Conservation (phyloP, 2,113 vertebrate genomes). For the Mixornis gularis region DNA sequence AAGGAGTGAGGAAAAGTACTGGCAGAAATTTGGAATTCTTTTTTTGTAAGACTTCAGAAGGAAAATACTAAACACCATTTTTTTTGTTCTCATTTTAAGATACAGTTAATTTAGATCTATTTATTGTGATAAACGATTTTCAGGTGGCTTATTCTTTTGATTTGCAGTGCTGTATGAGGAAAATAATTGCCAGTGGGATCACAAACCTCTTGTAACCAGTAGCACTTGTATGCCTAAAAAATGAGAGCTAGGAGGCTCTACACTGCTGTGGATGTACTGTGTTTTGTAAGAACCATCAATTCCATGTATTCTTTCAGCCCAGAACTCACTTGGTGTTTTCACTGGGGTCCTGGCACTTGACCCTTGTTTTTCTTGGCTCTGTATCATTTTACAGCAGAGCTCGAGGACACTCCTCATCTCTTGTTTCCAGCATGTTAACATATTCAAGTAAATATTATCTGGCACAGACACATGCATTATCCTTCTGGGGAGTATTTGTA, state of each 20-base stretch:
- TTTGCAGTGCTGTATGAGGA: not conserved
- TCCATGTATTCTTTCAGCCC: not conserved
- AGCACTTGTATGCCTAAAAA: not conserved
- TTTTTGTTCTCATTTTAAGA: not conserved
- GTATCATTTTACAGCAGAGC: constrained; percentile 19
- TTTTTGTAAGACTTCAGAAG: not conserved
- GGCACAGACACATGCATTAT: not conserved
- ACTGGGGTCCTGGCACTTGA: constrained; percentile 45
- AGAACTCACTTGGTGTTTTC: constrained; percentile 1
- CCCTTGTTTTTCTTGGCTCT: constrained; percentile 38
- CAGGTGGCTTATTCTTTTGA: not conserved
- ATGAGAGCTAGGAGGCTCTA: not conserved
- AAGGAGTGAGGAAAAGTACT: not conserved
- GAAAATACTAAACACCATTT: not conserved
- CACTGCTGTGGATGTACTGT: not conserved
- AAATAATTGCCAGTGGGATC: not conserved
- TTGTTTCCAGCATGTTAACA: constrained; percentile 37
- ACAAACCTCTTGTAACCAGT: not conserved
- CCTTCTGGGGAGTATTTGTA: not conserved
- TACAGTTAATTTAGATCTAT: not conserved
- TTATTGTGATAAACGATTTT: not conserved
- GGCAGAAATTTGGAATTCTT: not conserved
- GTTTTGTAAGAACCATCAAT: not conserved
- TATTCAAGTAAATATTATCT: constrained; percentile 43
- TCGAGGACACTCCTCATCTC: constrained; percentile 13